Percentiles rank a stretch among this genome's conserved stretches.
Conservation (phyloP, 1,140 invertebrate genomes). For the Phenacoccus solenopsis region DNA sequence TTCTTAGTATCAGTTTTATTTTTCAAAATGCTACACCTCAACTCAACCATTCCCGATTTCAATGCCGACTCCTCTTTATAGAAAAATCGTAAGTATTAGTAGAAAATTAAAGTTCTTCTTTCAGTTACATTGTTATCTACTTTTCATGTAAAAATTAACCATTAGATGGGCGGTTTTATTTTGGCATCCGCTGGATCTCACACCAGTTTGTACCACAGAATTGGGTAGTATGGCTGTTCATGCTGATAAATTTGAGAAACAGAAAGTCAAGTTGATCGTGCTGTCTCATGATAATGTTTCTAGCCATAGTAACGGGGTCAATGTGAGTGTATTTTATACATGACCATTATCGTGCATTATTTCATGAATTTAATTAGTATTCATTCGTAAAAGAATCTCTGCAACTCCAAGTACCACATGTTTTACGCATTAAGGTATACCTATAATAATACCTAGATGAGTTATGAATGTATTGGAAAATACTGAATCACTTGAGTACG, state of each 20-base stretch:
- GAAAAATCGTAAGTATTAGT: slow-evolving; percentile 51
- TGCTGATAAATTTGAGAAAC: slow-evolving; percentile 56
- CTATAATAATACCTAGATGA: too few relatives aligned
- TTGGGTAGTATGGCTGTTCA: slow-evolving; percentile 64
- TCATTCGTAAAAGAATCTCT: too few relatives aligned
- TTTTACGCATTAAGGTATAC: too few relatives aligned
- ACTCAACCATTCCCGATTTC: slow-evolving; percentile 62
- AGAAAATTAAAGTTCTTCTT: not conserved
- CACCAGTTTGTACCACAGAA: slow-evolving; percentile 90
- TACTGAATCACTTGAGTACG: too few relatives aligned
- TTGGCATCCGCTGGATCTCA: slow-evolving; percentile 86
- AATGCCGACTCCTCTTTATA: slow-evolving; percentile 61
- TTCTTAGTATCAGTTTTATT: not conserved
- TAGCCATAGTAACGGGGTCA: slow-evolving; percentile 66
- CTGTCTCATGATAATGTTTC: slow-evolving; percentile 70
- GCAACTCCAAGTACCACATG: too few relatives aligned
- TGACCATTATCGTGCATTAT: too few relatives aligned
- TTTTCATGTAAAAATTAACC: not conserved
- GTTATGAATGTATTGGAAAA: too few relatives aligned
- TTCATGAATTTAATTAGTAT: too few relatives aligned
- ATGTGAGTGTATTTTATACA: too few relatives aligned
- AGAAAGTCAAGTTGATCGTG: slow-evolving; percentile 71
- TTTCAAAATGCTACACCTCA: slow-evolving; percentile 38
- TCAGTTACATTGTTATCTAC: not conserved
- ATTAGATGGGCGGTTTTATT: slow-evolving; percentile 76